A percentile compares a stretch with the other conserved stretches of the same genome.
phyloP scores from a whole-genome alignment of 2,888 invertebrate genomes.

The Panzeria rudis region DNA sequence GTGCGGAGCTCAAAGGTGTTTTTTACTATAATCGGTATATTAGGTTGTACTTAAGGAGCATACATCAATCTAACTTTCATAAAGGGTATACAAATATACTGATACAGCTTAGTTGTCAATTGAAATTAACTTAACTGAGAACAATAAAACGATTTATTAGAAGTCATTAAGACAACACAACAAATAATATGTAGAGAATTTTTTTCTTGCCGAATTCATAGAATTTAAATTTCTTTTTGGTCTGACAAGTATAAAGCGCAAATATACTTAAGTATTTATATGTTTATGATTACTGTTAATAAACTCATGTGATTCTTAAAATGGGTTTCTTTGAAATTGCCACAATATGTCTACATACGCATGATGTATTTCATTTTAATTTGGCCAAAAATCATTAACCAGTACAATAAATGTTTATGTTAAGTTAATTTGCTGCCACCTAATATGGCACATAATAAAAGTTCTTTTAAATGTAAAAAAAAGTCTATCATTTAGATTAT shows the following conservation, averaged over 20 bases:
- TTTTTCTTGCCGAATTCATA: background rate
- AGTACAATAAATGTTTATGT: constrained; percentile 48
- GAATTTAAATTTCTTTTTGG: constrained; percentile 1
- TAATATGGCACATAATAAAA: constrained; percentile 41
- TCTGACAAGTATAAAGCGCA: background rate
- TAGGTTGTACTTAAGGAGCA: too few species aligned
- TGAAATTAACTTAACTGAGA: background rate
- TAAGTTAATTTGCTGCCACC: constrained; percentile 37
- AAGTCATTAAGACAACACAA: background rate
- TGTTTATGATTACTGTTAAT: background rate
- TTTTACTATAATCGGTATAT: too few species aligned
- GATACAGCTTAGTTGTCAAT: too few species aligned
- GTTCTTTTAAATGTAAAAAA: constrained; percentile 14
- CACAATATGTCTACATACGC: background rate
- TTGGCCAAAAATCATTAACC: constrained; percentile 47
- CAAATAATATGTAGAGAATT: background rate
- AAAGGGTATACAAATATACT: too few species aligned
- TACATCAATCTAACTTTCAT: too few species aligned
- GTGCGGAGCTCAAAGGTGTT: too few species aligned
- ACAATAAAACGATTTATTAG: background rate
- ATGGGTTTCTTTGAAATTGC: constrained; percentile 34
- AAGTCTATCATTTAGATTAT: constrained; percentile 31
- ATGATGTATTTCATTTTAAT: constrained; percentile 11
- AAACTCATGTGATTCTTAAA: constrained; percentile 14
- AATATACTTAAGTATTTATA: background rate